Percentiles rank a stretch among this genome's conserved stretches.
Conservation (phyloP, 2,113 vertebrate genomes). For the Chaetorhynchus papuensis region DNA sequence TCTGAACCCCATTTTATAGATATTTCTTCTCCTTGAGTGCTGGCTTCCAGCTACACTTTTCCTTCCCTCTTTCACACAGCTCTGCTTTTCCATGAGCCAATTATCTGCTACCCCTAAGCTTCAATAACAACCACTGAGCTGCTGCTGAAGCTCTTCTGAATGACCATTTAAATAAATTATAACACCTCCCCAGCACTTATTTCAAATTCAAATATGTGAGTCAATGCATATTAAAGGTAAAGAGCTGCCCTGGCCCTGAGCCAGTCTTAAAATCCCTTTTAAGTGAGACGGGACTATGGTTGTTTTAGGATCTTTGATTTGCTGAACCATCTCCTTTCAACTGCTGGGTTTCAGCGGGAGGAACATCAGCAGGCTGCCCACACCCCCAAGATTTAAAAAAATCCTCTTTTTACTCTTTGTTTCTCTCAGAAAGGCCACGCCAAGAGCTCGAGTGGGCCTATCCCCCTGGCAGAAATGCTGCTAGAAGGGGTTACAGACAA, state of each 20-base stretch:
- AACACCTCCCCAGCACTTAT: conserved; percentile 57
- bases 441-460: neutral
- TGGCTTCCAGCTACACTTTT: neutral
- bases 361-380: neutral
- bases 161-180: conserved; percentile 60
- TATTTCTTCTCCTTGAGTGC: neutral
- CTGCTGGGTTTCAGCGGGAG: neutral
- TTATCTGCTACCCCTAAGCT: neutral
- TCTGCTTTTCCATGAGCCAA: conserved; percentile 30
- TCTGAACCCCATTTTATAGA: neutral
- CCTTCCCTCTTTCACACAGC: neutral
- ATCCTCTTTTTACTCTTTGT: neutral
- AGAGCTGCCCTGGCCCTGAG: conserved; percentile 41
- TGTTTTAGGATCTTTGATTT: neutral
- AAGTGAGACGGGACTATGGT: conserved; percentile 22
- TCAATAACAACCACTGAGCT: neutral
- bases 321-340: neutral
- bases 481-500: neutral
- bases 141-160: conserved; percentile 34
- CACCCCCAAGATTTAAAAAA: neutral
- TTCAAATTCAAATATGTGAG: conserved; percentile 60
- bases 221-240: conserved; percentile 47
- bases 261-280: conserved; percentile 47
- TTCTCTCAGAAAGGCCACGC: neutral
- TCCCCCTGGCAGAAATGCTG: too few species aligned